These are phyloP conservation scores for Hydropsyche betteni DNA, from an alignment of 2,888 invertebrate genomes.

Conservation along the genomic window DNA sequence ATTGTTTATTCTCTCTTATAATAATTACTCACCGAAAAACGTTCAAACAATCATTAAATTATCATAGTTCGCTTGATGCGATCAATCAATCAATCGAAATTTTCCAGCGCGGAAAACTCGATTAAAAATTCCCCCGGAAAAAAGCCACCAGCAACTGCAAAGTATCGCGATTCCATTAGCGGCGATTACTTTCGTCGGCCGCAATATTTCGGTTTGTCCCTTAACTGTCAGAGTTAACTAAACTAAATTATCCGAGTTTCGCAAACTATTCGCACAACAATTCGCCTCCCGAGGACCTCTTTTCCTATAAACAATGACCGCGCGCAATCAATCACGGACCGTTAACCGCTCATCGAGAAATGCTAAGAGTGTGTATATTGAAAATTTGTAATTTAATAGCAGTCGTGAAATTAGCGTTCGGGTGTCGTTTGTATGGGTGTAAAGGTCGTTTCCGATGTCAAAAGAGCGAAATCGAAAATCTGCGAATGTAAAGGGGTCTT, in stretches of 20 bases:
- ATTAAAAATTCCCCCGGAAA: no score
- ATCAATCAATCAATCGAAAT: no score
- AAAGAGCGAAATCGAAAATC: no score
- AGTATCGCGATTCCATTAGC: constrained; percentile 6
- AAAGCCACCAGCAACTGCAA: neutral
- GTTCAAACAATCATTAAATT: no score
- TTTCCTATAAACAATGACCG: constrained; percentile 24
- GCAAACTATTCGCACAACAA: constrained; percentile 26
- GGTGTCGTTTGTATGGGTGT: no score
- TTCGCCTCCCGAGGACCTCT: constrained; percentile 5
- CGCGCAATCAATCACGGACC: constrained; percentile 19
- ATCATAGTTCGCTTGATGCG: no score
- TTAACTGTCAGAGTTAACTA: constrained; percentile 28
- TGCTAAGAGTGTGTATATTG: neutral
- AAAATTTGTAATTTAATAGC: neutral
- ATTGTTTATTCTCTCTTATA: no score
- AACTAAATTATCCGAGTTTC: constrained; percentile 8
- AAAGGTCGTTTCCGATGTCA: no score
- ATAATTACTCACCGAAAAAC: no score
- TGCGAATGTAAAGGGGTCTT: no score
- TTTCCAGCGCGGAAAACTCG: no score
- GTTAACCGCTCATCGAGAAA: constrained; percentile 7
- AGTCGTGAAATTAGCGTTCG: no score
- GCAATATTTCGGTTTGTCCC: constrained; percentile 12
- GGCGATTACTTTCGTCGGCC: constrained; percentile 17